Conservation (phyloP, 2,888 invertebrate genomes). For the Drosophila mulleri region DNA sequence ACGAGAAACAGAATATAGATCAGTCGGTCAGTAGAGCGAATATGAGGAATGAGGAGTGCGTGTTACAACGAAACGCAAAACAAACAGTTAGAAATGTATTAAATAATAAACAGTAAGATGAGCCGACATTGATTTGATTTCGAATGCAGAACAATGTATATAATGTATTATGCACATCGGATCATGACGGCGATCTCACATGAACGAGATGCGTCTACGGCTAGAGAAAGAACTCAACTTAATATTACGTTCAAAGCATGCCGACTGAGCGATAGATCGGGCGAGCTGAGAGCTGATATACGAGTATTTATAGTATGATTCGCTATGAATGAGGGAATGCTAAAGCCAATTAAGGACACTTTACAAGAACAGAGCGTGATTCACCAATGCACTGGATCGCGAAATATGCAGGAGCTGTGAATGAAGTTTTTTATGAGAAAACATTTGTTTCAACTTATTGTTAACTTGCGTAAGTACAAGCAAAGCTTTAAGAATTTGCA, state of each 20-base stretch:
- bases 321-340: conserved; percentile 31
- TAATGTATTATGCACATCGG: conserved; percentile 35
- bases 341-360: conserved; percentile 36
- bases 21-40: conserved; percentile 63
- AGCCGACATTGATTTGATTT: conserved; percentile 42
- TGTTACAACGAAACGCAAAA: conserved; percentile 49
- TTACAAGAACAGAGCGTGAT: conserved; percentile 20
- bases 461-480: conserved; percentile 24
- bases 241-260: conserved; percentile 61
- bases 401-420: conserved; percentile 18
- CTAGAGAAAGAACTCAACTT: conserved; percentile 25
- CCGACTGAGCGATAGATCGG: conserved; percentile 60
- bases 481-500: conserved; percentile 24
- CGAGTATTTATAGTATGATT: background rate
- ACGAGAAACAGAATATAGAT: conserved; percentile 70
- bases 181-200: conserved; percentile 26
- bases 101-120: conserved; percentile 45
- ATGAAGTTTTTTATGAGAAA: conserved; percentile 44
- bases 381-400: conserved; percentile 53
- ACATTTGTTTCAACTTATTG: background rate
- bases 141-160: conserved; percentile 52
- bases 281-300: conserved; percentile 31
- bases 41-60: conserved; percentile 10
- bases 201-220: conserved; percentile 47
- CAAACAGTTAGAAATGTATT: conserved; percentile 39